Base-by-base conservation (phyloP, 64 coral and sea anemone genomes). In the Dendronephthya gigantea region DNA sequence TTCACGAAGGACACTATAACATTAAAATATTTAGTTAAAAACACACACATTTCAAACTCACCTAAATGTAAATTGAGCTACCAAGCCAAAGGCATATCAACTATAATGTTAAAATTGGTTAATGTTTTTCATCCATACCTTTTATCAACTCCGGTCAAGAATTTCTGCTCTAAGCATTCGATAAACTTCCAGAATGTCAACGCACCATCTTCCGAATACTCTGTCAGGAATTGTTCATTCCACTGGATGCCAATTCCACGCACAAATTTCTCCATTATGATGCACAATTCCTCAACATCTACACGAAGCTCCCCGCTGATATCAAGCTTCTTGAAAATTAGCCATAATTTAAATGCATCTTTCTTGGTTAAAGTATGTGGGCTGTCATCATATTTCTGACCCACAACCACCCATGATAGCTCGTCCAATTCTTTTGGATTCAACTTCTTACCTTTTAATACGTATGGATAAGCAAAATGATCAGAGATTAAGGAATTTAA, bases 141-240 rank as follows among this genome's bases (percentile, higher is more conserved):
- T 55, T 85, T 86, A 45, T 92, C 83, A 83, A 87, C 90, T 9
- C 88, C 94, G 31, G 34, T 36, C 35, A 96, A 79, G 48, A 90
- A 96, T 16, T 86, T 82, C 35, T 83, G 81, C 48, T 96, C 94
- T 45, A 96, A 74, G 16, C 94, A 96, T 29, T 96, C 85, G 32
- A 96, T 58, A 56, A 90, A 96, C 34, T 96, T 82, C 94, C 94
- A 96, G 82, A 96, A 96, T 37, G 88, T 92, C 47, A 96, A 50
- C 3, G 87, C 85, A 11, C 28, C 68, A 29, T 90, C 88, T 40
- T 90, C 86, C 76, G 83, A 90, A 48, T 68, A 96, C 25, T 92
- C 83, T 25, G 90, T 65, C 30, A 96, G 16, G 9, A 88, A 85
- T 14, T 84, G 84, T 12, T 83, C 84, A 79, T 96, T 75, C 94